These are phyloP conservation scores for Diplosoma virens DNA, from an alignment of 23 tunicate genomes.

Conservation along the genomic window DNA sequence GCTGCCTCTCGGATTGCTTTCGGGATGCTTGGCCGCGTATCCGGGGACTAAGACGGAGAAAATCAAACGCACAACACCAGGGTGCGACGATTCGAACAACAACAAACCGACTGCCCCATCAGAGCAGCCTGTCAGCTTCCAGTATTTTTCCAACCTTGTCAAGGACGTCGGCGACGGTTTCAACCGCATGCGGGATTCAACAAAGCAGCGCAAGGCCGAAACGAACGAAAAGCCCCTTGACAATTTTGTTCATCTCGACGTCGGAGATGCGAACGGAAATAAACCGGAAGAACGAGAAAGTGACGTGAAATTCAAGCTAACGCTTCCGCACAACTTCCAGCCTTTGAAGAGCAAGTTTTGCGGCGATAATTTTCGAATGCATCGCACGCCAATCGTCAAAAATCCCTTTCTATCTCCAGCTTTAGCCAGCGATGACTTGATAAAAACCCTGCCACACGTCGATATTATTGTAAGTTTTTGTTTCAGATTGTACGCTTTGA, in stretches of 20 bases:
- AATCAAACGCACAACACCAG: conserved; percentile 15
- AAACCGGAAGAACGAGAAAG: too few relatives aligned
- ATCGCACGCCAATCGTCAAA: conserved; percentile 54
- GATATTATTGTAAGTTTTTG: conserved; percentile 63
- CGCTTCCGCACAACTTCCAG: conserved; percentile 49
- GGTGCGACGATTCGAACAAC: too few relatives aligned
- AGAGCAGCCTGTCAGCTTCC: conserved; percentile 24
- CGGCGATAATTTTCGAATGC: conserved; percentile 54
- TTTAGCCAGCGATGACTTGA: conserved; percentile 59
- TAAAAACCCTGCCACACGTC: conserved; percentile 41
- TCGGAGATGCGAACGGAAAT: too few relatives aligned
- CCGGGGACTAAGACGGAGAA: conserved; percentile 59
- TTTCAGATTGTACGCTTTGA: too few relatives aligned
- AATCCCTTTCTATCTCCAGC: conserved; percentile 78
- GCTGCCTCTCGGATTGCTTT: conserved; percentile 57
- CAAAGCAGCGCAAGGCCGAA: too few relatives aligned
- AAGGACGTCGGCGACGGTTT: conserved; percentile 67
- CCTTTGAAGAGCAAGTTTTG: conserved; percentile 66
- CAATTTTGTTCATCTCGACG: too few relatives aligned
- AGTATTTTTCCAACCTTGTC: conserved; percentile 37
- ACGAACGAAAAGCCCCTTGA: too few relatives aligned
- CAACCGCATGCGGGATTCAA: conserved; percentile 20
- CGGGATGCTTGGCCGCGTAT: conserved; percentile 65
- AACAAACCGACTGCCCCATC: conserved; percentile 35
- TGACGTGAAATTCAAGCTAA: too few relatives aligned